phyloP scores from a whole-genome alignment of 2,113 vertebrate genomes.

The Brachypteracias leptosomus region DNA sequence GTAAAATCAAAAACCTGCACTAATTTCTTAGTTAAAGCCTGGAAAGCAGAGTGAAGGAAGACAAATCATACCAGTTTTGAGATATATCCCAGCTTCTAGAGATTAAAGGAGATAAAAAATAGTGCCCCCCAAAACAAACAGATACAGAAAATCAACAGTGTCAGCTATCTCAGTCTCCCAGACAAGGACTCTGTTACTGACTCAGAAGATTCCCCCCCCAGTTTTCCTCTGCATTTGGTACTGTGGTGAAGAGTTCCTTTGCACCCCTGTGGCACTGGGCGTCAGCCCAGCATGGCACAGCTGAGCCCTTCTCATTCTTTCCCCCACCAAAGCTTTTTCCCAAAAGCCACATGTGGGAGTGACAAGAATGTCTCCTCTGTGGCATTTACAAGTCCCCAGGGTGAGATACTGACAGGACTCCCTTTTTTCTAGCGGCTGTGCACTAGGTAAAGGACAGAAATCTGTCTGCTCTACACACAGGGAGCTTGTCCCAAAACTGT shows the following conservation, averaged over 20 bases:
- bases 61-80: neutral
- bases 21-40: neutral
- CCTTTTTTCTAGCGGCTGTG: neutral
- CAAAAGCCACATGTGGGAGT: neutral
- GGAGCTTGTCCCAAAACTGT: neutral
- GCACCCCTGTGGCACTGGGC: accelerated
- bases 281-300: neutral
- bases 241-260: neutral
- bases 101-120: neutral
- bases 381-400: neutral
- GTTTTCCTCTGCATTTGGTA: neutral
- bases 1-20: neutral
- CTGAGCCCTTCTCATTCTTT: neutral
- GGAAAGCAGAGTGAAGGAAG: neutral
- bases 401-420: neutral
- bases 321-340: neutral
- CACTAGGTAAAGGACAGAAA: neutral
- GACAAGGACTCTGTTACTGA: neutral
- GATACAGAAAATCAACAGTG: neutral
- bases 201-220: neutral
- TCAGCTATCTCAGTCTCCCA: neutral
- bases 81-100: neutral
- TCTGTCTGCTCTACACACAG: neutral
- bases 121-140: neutral
- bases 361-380: neutral